These are phyloP conservation scores for Drosophila percnosoma DNA, from an alignment of 2,888 invertebrate species.

Conservation along the genomic window DNA sequence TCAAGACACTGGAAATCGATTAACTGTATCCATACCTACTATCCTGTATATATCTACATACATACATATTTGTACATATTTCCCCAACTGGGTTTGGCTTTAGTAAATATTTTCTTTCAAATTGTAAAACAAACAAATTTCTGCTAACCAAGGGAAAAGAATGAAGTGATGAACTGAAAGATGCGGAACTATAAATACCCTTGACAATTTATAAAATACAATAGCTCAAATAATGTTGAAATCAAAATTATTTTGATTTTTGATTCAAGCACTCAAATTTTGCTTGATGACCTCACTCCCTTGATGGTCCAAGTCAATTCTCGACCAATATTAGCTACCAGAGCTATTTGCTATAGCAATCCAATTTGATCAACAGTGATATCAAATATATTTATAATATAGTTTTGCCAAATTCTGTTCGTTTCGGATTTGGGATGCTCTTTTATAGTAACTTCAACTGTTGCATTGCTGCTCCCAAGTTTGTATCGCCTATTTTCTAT, in stretches of 20 bases:
- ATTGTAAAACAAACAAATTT: conserved; percentile 19
- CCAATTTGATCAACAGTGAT: neutral
- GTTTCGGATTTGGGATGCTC: neutral
- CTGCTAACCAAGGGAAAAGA: no score
- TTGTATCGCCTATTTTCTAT: neutral
- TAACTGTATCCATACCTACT: conserved; percentile 23
- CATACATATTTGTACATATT: conserved; percentile 7
- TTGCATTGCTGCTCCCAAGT: neutral
- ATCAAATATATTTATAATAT: neutral
- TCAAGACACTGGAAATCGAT: conserved; percentile 77
- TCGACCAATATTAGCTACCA: no score
- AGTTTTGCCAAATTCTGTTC: no score
- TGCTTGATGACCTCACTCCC: neutral
- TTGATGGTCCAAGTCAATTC: neutral
- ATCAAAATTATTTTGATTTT: neutral
- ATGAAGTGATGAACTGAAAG: neutral
- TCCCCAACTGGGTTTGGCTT: conserved; percentile 39
- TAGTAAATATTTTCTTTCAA: conserved; percentile 26
- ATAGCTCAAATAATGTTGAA: neutral
- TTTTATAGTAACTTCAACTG: neutral
- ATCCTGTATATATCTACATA: conserved; percentile 5
- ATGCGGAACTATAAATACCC: neutral
- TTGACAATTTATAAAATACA: neutral
- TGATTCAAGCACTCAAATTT: neutral
- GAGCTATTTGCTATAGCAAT: neutral